Base-by-base conservation (phyloP, 2,888 invertebrate species). In the Mythimna albipuncta region DNA sequence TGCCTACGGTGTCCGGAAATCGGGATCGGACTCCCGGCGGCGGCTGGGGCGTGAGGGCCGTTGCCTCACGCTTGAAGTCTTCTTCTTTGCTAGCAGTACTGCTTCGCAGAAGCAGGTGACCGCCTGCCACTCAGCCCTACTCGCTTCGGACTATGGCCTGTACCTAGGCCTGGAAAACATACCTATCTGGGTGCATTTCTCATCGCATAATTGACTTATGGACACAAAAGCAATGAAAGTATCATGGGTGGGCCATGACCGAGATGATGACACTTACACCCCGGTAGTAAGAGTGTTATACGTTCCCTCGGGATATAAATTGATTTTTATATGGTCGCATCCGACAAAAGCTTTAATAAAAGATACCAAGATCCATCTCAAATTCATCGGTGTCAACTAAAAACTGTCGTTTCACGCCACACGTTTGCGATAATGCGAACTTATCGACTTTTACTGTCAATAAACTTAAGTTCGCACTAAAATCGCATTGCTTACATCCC, bases 371-470 rank as follows among this genome's bases (percentile, higher is more conserved):
- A 16, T 54, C 10, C 7, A 6, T 19, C 58, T 69, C 35, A 59
- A 75, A 59, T 13, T 21, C 50, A 65, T 19, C 26, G 19, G 11
- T 32, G 5, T 64, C 26, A 61, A 44, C 59, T 57, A 61, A 78
- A 69, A 65, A 13, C 75, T 55, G 59, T 52, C n/a, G 13, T 55
- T 63, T 58, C 35, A 13, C 52, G 2, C 13, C 63, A 35, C 62
- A 63, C 26, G 13, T 70, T 13, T 7, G 50, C 71, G 82, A 85
- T 85, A 86, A 83, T 76, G 73, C 61, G 57, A 74, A 83, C 64
- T 77, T 83, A 81, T 85, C 84, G 81, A 85, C 83, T 65, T 88
- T 88, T 84, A 89, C 76, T 76, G 77, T 67, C 84, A 75, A 86
- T 89, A 89, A 88, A 88, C 59, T 81, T 77, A 82, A 82, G 76